phyloP scores from a whole-genome alignment of 2,888 invertebrate genomes.

The Pammene fasciana region DNA sequence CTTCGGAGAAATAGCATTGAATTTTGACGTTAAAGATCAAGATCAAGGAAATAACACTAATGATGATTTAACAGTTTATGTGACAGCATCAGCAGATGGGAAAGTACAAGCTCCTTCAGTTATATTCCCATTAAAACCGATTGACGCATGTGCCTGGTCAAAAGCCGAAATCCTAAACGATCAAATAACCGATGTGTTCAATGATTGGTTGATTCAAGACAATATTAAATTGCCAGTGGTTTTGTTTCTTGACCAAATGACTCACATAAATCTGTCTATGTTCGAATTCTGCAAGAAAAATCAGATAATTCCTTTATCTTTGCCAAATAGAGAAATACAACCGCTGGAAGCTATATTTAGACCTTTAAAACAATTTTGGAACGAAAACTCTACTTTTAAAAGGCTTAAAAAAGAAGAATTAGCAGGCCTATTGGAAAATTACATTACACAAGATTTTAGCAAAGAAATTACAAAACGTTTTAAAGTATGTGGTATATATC shows the following conservation, averaged over 20 bases:
- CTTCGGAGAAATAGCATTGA: neutral
- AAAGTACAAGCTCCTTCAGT: conserved; percentile 2
- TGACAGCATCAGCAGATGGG: conserved; percentile 9
- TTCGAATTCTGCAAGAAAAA: conserved; percentile 8
- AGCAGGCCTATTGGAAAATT: neutral
- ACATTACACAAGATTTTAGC: neutral
- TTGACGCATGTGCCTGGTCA: neutral
- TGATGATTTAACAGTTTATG: conserved; percentile 4
- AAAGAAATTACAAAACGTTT: neutral
- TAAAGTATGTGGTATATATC: conserved; percentile 13
- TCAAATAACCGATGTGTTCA: conserved; percentile 12
- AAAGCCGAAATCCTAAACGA: conserved; percentile 11
- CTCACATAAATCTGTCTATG: conserved; percentile 6
- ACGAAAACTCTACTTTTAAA: neutral
- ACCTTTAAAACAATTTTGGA: conserved; percentile 2
- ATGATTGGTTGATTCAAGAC: neutral
- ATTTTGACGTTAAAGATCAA: neutral
- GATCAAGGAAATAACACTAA: neutral
- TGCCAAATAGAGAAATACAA: neutral
- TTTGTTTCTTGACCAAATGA: neutral
- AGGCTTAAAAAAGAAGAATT: neutral
- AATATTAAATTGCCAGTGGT: conserved; percentile 2
- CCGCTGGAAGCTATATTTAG: neutral
- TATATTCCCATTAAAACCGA: neutral
- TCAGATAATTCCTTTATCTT: conserved; percentile 6